Conservation (phyloP, 2,113 vertebrate genomes). For the Ia io region DNA sequence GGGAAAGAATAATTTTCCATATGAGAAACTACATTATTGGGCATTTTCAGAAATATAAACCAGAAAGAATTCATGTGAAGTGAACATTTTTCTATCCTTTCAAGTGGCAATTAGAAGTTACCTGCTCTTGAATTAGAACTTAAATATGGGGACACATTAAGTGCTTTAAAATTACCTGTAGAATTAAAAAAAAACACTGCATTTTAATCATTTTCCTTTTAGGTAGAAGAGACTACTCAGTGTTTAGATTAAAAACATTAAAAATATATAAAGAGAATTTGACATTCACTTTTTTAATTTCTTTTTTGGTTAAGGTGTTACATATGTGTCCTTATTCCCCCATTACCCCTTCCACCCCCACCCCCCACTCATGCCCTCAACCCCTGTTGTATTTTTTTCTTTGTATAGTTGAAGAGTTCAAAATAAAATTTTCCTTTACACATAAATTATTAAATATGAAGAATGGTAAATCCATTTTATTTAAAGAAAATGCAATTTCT, state of each 20-base stretch:
- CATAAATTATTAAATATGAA: constrained; percentile 34
- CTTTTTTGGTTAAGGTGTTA: no score
- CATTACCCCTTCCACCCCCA: no score
- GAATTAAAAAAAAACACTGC: constrained; percentile 51
- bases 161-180: background rate
- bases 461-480: constrained; percentile 23
- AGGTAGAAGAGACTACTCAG: constrained; percentile 37
- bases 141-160: background rate
- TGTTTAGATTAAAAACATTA: constrained; percentile 31
- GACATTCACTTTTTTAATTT: background rate
- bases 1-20: background rate
- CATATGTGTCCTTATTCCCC: no score
- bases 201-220: constrained; percentile 23
- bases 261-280: constrained; percentile 39
- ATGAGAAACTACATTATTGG: background rate
- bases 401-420: constrained; percentile 24
- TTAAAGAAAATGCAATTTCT: constrained; percentile 35
- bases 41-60: constrained; percentile 32
- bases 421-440: constrained; percentile 35
- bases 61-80: constrained; percentile 33
- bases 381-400: constrained; percentile 7
- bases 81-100: constrained; percentile 35
- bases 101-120: background rate
- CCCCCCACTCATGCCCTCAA: no score
- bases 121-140: background rate